These are phyloP conservation scores for Leptarthrus brevirostris DNA, from an alignment of 2,888 invertebrate species.

Conservation along the genomic window DNA sequence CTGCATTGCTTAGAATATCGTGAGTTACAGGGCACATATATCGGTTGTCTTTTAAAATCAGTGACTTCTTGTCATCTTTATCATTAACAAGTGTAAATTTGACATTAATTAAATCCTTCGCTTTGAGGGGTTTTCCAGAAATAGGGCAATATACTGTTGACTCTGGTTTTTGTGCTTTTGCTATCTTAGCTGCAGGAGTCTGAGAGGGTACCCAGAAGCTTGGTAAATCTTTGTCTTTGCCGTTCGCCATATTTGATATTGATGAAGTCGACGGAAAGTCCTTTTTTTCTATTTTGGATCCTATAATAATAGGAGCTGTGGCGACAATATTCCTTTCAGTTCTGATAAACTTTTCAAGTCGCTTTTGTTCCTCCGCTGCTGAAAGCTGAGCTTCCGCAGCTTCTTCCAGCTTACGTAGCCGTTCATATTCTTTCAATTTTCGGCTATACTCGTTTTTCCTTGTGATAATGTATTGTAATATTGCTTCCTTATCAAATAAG, in stretches of 20 bases:
- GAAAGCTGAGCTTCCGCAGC: conserved; percentile 77
- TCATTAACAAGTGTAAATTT: conserved; percentile 93
- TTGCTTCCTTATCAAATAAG: conserved; percentile 96
- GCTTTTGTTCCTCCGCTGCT: conserved; percentile 79
- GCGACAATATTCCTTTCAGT: conserved; percentile 82
- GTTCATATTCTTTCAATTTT: conserved; percentile 92
- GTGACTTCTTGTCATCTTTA: conserved; percentile 85
- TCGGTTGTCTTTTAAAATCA: conserved; percentile 89
- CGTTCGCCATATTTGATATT: conserved; percentile 84
- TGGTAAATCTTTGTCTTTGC: conserved; percentile 84
- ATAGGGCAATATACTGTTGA: conserved; percentile 80
- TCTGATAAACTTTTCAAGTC: conserved; percentile 82
- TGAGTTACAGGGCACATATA: conserved; percentile 99
- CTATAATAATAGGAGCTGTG: conserved; percentile 26
- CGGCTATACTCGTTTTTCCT: conserved; percentile 93
- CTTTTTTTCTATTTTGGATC: conserved; percentile 47
- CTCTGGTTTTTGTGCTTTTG: conserved; percentile 78
- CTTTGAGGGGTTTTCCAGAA: conserved; percentile 84
- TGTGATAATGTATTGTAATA: conserved; percentile 92
- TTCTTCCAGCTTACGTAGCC: conserved; percentile 82
- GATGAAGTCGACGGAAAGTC: conserved; percentile 59
- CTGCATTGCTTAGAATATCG: conserved; percentile 93
- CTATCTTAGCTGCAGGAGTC: conserved; percentile 83
- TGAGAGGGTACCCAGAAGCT: conserved; percentile 98
- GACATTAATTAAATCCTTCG: conserved; percentile 92